Conservation (phyloP, 1,140 invertebrate species). For the Drosophila bocki region DNA sequence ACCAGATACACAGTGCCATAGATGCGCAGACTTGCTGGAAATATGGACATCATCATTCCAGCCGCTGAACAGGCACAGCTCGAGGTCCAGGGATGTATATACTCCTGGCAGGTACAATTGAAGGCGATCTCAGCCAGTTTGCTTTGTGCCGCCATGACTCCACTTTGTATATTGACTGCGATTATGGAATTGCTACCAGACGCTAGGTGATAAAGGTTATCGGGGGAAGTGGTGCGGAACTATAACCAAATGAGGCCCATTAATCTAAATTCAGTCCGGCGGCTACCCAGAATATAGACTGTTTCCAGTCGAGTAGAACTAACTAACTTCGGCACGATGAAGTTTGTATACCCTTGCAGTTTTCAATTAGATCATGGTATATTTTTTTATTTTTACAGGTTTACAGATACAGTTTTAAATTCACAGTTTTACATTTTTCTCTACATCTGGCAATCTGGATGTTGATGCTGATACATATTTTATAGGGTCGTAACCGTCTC, state of each 20-base stretch:
- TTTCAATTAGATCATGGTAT: too few species aligned
- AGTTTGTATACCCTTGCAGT: too few species aligned
- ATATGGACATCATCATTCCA: constrained; percentile 88
- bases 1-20: constrained; percentile 92
- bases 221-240: constrained; percentile 4
- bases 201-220: constrained; percentile 25
- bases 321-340: too few species aligned
- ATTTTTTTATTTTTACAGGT: too few species aligned
- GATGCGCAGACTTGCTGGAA: constrained; percentile 89
- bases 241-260: neutral
- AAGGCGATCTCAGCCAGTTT: constrained; percentile 85
- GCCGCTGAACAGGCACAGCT: constrained; percentile 88
- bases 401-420: too few species aligned
- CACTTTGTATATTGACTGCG: constrained; percentile 17
- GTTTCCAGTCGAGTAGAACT: neutral
- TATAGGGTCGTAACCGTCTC: too few species aligned
- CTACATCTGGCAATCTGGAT: too few species aligned
- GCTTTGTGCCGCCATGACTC: constrained; percentile 87
- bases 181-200: constrained; percentile 22
- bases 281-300: neutral
- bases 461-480: too few species aligned
- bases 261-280: neutral
- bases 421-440: too few species aligned
- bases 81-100: constrained; percentile 91
- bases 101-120: constrained; percentile 87